These are phyloP conservation scores for Ceyx cyanopectus DNA, from an alignment of 2,113 vertebrate species.

Conservation along the genomic window DNA sequence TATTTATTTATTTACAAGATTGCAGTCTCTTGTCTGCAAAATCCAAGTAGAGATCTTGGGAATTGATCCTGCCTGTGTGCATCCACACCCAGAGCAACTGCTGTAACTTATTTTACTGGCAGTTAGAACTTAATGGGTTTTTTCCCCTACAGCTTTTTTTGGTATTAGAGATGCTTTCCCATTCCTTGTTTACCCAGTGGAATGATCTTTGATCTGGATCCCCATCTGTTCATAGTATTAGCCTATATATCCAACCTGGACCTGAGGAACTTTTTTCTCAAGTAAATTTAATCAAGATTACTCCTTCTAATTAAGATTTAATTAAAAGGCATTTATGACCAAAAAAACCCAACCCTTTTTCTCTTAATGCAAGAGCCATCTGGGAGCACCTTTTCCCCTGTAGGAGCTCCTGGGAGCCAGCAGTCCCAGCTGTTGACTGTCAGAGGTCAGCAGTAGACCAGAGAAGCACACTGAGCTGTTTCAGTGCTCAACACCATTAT, in stretches of 20 bases:
- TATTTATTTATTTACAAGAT: too few relatives aligned
- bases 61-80: not conserved
- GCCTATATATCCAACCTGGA: not conserved
- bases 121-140: not conserved
- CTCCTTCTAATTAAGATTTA: conserved; percentile 12
- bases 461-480: not conserved
- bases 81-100: not conserved
- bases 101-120: not conserved
- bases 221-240: not conserved
- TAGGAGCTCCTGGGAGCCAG: not conserved
- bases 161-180: not conserved
- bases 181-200: not conserved
- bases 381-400: not conserved
- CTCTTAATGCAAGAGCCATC: not conserved
- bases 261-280: not conserved
- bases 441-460: not conserved
- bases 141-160: not conserved
- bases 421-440: not conserved
- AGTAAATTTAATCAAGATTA: conserved; percentile 5
- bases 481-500: not conserved
- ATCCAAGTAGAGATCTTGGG: not conserved
- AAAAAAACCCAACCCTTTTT: fast-evolving
- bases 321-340: conserved; percentile 16
- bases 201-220: not conserved
- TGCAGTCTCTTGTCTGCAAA: not conserved